Base-by-base conservation (phyloP, 2,797 vertebrate genomes). In the Spatula versicolor region DNA sequence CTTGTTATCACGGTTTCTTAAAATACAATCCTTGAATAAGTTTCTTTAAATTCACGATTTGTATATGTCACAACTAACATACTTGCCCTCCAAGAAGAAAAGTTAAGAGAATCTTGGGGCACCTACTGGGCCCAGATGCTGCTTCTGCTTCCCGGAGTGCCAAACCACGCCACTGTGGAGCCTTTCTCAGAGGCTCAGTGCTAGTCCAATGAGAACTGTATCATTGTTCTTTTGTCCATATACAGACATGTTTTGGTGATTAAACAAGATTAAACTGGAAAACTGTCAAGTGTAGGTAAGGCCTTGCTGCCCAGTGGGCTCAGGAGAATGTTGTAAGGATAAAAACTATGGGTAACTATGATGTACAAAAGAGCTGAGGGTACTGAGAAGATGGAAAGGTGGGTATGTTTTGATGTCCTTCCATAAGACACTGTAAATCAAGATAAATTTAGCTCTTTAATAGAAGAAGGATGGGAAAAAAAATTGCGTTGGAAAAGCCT, bases 161-260 rank as follows among this genome's bases (percentile, higher is more conserved):
- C 55, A 30, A 50, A n/a, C 30, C 6, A 2, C 31, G 12, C 30
- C 30, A 46, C 30, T 3, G 3, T 1, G 1, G 21, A 83, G 19
- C 43, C 37, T 72, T 64, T 30, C 66, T 59, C 30, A 15, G n/a
- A 83, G 37, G 52, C 22, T 25, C 28, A n/a, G 50, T 66, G 22
- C 37, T 52, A 1, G 0, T 28, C 46, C 30, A n/a, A 39, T 31
- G 23, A 43, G 10, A 6, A 66, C n/a, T 72, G 28, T 11, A 19
- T 21, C 21, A 8, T 7, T 4, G 39, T 55, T 30, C 39, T 60
- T 52, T 79, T 60, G 7, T 28, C 43, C n/a, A 39, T 66, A 8
- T 54, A 46, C 11, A 46, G 58, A 37, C 10, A 35, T 5, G 21
- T 55, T 46, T 33, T 30, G 15, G 30, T n/a, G n/a, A 48, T 48